Evolutionary conservation across 1,140 invertebrate genomes (phyloP).

Genomic region (Vollenhovia emeryi): DNA sequence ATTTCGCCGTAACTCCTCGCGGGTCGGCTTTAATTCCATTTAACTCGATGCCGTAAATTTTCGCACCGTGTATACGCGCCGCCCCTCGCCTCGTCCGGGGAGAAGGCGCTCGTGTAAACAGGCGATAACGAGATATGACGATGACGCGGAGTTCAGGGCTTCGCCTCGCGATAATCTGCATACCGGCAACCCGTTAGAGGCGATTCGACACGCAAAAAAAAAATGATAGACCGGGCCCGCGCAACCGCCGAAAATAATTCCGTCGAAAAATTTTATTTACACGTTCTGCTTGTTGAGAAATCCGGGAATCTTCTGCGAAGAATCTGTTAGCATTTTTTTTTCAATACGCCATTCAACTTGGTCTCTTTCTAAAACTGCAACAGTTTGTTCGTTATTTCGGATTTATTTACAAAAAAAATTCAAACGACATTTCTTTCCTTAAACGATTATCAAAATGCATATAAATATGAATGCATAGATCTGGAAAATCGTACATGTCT

Average conservation of each 20-base stretch:
- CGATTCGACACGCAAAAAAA: background rate
- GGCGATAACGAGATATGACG: constrained; percentile 60
- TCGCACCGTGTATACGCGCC: constrained; percentile 43
- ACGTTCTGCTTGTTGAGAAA: background rate
- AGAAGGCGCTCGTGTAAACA: constrained; percentile 45
- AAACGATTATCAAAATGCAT: background rate
- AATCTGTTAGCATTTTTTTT: background rate
- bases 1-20: constrained; percentile 59
- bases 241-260: constrained; percentile 3
- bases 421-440: background rate
- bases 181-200: background rate
- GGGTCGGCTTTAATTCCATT: constrained; percentile 57
- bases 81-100: background rate
- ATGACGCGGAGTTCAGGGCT: constrained; percentile 35
- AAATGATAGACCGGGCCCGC: background rate
- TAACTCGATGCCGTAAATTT: constrained; percentile 63
- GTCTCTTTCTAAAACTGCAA: background rate
- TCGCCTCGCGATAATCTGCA: background rate
- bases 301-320: background rate
- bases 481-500: background rate
- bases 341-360: background rate
- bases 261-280: background rate
- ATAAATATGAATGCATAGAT: background rate
- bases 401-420: background rate
- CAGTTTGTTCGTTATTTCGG: background rate